Evolutionary conservation across 2,888 invertebrate genomes (phyloP), one percentile per base, ranked within the genome.

Genomic region (Rosalia funebris): DNA sequence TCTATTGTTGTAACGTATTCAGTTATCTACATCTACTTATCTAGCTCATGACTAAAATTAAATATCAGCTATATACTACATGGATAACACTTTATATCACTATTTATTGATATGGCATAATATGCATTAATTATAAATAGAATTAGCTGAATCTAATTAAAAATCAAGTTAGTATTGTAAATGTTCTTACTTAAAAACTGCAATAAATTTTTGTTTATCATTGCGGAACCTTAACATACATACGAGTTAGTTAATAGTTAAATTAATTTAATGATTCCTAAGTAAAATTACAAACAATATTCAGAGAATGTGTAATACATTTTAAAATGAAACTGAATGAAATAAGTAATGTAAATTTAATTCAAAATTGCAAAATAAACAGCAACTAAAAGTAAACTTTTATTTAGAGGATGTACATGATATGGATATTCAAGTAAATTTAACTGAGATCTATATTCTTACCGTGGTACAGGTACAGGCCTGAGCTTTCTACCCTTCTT

Each of bases 401-500:
- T 34, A 34, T 34, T 34, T 11, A 3, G 11, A 2, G 2, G 34
- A 10, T n/a, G 5, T n/a, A n/a, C n/a, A n/a, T n/a, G n/a, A n/a
- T n/a, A n/a, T n/a, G n/a, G n/a, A n/a, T n/a, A n/a, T n/a, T n/a
- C n/a, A n/a, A n/a, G n/a, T n/a, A n/a, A n/a, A n/a, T n/a, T n/a
- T n/a, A n/a, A n/a, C n/a, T n/a, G n/a, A n/a, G n/a, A 34, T 5
- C 25, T 10, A 25, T 31, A 16, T 34, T 46, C 56, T 68, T 70
- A 76, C 77, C 76, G 73, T 45, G 75, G 74, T 44, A 72, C 62
- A 15, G 83, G 74, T 60, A 74, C 74, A 32, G 91, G 89, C 76
- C 89, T 86, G 48, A 93, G 83, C 69, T 86, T 87, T 65, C 89
- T 85, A 46, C 92, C 91, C 68, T 89, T 85, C 75, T 92, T 90